A percentile compares a stretch with the other conserved stretches of the same genome.
phyloP scores from a whole-genome alignment of 53 echinoderm and acorn worm species.

The Antedon mediterranea region DNA sequence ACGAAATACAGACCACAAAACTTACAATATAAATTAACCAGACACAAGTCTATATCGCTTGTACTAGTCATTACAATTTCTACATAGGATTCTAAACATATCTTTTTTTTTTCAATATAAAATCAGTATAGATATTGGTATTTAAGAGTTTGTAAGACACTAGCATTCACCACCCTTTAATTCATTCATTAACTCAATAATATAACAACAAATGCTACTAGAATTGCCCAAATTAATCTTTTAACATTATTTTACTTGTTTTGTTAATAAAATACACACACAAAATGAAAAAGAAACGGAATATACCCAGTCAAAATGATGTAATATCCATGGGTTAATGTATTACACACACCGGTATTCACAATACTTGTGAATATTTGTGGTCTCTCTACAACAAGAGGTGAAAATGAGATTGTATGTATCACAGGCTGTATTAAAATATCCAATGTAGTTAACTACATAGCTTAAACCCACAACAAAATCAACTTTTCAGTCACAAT shows the following conservation, averaged over 20 bases:
- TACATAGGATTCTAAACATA: not conserved
- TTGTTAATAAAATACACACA: slow-evolving; percentile 1
- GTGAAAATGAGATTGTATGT: not conserved
- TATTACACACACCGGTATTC: not conserved
- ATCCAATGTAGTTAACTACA: not conserved
- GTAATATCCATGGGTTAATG: not conserved
- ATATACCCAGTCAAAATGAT: not conserved
- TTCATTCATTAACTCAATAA: not conserved
- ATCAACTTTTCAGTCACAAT: not conserved
- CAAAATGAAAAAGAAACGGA: not conserved
- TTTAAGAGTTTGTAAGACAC: not conserved
- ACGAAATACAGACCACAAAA: not conserved
- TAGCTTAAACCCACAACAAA: not conserved
- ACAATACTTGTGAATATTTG: not conserved
- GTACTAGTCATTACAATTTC: not conserved
- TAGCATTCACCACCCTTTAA: not conserved
- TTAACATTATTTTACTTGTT: not conserved
- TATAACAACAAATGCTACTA: not conserved
- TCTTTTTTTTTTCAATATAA: not conserved
- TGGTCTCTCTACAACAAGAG: not conserved
- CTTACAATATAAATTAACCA: slow-evolving; percentile 1
- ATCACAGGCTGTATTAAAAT: not conserved
- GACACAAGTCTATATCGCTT: not conserved
- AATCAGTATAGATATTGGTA: not conserved
- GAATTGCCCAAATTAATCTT: slow-evolving; percentile 1